Conservation (phyloP, 1,140 invertebrate species). For the Drosophila bocki region DNA sequence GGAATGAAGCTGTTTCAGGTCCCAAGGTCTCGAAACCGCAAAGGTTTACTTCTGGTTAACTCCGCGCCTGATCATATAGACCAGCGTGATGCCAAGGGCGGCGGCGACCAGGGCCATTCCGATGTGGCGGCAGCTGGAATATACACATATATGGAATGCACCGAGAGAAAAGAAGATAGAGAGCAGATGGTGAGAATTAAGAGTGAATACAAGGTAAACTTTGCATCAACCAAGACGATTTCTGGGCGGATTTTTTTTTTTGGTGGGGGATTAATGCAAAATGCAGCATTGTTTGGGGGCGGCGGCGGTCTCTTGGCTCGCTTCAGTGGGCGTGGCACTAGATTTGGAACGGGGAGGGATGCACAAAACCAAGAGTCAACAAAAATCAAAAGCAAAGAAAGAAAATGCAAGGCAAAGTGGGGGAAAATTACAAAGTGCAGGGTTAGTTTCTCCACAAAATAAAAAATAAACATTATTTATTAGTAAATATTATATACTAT, state of each 20-base stretch:
- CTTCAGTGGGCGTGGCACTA: conserved; percentile 56
- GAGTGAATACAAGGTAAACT: neutral
- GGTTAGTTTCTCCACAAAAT: neutral
- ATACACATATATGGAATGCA: conserved; percentile 25
- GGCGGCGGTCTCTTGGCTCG: conserved; percentile 31
- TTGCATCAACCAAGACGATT: conserved; percentile 9
- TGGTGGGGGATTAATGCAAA: conserved; percentile 53
- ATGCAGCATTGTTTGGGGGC: conserved; percentile 75
- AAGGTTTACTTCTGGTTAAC: conserved; percentile 40
- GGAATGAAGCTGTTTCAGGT: conserved; percentile 54
- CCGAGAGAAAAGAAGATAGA: conserved; percentile 7
- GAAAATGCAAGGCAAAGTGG: conserved; percentile 6
- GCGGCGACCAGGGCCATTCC: conserved; percentile 78
- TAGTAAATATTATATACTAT: neutral
- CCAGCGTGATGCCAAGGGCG: conserved; percentile 77
- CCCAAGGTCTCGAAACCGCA: conserved; percentile 1
- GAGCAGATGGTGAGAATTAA: conserved; percentile 9
- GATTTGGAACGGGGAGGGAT: conserved; percentile 1
- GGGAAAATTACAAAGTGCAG: conserved; percentile 7
- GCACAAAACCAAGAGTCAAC: conserved; percentile 33
- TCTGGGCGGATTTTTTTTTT: too few relatives aligned
- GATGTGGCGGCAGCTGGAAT: conserved; percentile 73
- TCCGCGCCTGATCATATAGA: conserved; percentile 68
- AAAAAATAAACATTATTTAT: too few relatives aligned
- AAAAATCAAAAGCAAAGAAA: conserved; percentile 38